Evolutionary conservation across 2,797 vertebrate species (phyloP), one percentile per base, ranked within the genome.

Genomic region (Myotis pilosus): DNA sequence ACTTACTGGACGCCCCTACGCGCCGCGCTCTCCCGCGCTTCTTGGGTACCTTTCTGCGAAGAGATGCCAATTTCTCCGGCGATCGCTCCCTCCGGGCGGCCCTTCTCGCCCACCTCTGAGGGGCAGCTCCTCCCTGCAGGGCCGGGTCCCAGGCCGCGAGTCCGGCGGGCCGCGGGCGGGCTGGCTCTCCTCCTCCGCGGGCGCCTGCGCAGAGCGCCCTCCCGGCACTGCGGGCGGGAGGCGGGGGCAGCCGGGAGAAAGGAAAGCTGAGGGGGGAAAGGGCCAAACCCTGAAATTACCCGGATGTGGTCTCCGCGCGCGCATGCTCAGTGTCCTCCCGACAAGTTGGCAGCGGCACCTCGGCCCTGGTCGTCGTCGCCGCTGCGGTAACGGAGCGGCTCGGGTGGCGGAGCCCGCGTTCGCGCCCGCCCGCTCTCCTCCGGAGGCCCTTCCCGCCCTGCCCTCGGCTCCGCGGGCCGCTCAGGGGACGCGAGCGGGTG

Each of bases 341-440:
- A 97, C 96, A 97, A 97, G 96, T 97, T 97, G 97, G 97, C 97
- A 97, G 97, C 97, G 95, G 96, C 95, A 95, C 96, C 96, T 96
- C 96, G 95, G 96, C 96, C 96, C 62, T 76, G 96, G 41, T 97
- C 94, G 93, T 95, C 95, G 95, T 79, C 91, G 87, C 96, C 69
- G 90, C 95, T 96, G 91, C 96, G 94, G 95, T 96, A 96, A 96
- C 96, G 95, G 96, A 92, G 97, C 86, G 95, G 94, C 95, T 95
- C 60, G 89, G 91, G 87, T 55, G 96, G 89, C 95, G 82, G 94
- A 95, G 87, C 93, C 87, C 25, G 92, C 69, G 89, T 85, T 95
- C 76, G 66, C 23, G 68, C 55, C 74, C 55, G 79, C 51, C 82
- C 28, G 87, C 84, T 33, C 47, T 80, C 41, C 19, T 60, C 47